A percentile compares a stretch with the other conserved stretches of the same genome.
phyloP scores from a whole-genome alignment of 2,113 vertebrate species.

The Butastur rufipennis region DNA sequence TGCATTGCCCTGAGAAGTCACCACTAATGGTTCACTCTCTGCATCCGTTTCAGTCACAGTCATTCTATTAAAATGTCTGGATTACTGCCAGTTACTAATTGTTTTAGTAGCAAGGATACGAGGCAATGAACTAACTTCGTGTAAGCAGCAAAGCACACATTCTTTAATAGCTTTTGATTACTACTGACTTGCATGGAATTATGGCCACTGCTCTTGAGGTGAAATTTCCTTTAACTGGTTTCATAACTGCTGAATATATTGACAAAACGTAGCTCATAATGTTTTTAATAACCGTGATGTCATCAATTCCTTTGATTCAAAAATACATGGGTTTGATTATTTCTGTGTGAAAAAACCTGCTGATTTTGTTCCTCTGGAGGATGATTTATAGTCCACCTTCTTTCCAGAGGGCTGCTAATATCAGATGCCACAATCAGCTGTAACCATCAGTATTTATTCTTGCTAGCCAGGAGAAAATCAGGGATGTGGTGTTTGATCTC shows the following conservation, averaged over 20 bases:
- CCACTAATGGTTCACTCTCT: background rate
- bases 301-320: background rate
- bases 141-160: background rate
- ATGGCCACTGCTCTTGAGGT: background rate
- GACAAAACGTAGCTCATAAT: background rate
- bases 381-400: background rate
- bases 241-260: background rate
- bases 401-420: background rate
- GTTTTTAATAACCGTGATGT: background rate
- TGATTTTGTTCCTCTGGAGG: background rate
- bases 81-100: background rate
- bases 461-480: background rate
- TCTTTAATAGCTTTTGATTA: background rate
- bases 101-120: background rate
- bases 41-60: background rate
- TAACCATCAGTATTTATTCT: background rate
- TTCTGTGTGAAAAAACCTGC: background rate
- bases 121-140: background rate
- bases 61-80: background rate
- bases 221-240: background rate
- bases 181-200: background rate
- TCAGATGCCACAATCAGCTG: background rate
- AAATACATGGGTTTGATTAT: background rate
- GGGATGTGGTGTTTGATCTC: background rate
- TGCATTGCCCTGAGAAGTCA: background rate